Base-by-base conservation (phyloP, 2,113 vertebrate species). In the Clarias macrocephalus region DNA sequence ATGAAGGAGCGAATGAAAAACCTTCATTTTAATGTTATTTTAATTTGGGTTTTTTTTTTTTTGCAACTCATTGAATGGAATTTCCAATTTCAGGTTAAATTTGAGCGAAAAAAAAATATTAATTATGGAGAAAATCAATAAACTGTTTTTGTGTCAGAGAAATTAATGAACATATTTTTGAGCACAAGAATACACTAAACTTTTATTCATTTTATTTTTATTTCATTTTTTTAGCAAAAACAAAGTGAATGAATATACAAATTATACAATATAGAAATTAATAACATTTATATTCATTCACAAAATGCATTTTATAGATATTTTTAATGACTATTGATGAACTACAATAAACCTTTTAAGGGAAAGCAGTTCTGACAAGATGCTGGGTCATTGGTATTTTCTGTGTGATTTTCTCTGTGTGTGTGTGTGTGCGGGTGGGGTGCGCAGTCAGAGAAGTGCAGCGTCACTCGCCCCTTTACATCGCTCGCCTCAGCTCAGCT, bases 301-400 rank as follows among this genome's bases (percentile, higher is more conserved):
- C 42, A 42, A 42, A 42, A 42, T 42, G 42, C 33, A 37, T 37
- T 37, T 37, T 37, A 37, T 37, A 37, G 2, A 37, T 37, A 37
- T 37, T 42, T 6, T 42, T 42, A 42, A 42, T 42, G 4, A 18
- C 3, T 18, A 59, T 4, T 59, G 18, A 59, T 59, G 57, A 59
- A 18, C 16, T 19, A 59, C 16, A 59, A 59, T 59, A 59, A 59
- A 15, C 12, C 18, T 59, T 68, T 56, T 11, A 37, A 42, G n/a
- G 48, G 42, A 72, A 25, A 80, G 33, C 33, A 82, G 85, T 76
- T 86, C 52, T 86, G 76, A 85, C 62, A 28, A 85, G 48, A 48
- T 48, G 48, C 48, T 30, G 25, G 60, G 87, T 82, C 84, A 88
- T 54, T 77, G 72, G 48, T 75, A 25, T 54, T 77, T 48, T 54